These are phyloP conservation scores for Stenichneumon culpator DNA, from an alignment of 2,888 invertebrate species.

Conservation along the genomic window DNA sequence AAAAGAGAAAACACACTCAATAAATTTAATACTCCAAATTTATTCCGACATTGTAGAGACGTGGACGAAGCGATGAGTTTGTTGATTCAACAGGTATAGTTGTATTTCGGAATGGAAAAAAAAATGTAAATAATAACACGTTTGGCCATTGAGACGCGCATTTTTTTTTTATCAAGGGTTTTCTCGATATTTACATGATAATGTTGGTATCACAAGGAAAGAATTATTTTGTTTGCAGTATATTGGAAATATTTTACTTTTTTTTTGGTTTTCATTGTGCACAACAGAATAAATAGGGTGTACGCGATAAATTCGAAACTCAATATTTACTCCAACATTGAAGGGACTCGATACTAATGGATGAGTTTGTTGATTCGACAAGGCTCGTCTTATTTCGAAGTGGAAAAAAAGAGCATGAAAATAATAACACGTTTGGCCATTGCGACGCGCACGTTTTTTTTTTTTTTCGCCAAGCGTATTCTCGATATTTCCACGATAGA, in stretches of 20 bases:
- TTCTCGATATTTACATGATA: conserved; percentile 25
- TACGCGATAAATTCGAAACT: neutral
- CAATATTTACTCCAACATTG: neutral
- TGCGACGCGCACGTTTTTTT: neutral
- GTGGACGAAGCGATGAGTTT: neutral
- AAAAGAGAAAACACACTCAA: neutral
- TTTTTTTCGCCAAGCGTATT: neutral
- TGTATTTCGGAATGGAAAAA: neutral
- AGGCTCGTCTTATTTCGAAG: neutral
- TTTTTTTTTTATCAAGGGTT: conserved; percentile 1
- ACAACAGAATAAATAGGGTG: neutral
- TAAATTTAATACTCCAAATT: neutral
- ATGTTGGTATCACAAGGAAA: no score
- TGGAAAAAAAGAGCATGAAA: conserved; percentile 19
- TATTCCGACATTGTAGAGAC: neutral
- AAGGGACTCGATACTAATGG: neutral
- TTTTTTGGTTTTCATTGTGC: no score
- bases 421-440: neutral
- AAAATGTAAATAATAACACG: neutral
- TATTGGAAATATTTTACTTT: no score
- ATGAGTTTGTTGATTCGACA: neutral
- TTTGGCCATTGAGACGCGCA: neutral
- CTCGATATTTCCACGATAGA: conserved; percentile 11
- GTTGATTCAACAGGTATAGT: neutral
- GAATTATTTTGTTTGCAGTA: neutral